A percentile compares a stretch with the other conserved stretches of the same genome.
Evolutionary conservation across 2,888 invertebrate genomes (phyloP).

Genomic region (Drosophila pseudotalamancana): DNA sequence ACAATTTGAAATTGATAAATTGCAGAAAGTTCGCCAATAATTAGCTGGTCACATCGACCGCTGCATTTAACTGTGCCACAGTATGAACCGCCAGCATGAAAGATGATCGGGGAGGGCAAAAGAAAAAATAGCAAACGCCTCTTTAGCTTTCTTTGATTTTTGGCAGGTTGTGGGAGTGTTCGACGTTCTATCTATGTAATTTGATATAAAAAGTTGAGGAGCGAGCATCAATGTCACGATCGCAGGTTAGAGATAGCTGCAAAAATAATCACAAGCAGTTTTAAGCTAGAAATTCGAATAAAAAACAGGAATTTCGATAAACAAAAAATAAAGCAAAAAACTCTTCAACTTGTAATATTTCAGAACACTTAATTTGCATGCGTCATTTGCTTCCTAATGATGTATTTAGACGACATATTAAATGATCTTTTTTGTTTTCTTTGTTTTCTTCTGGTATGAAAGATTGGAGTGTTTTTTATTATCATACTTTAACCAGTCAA

Average conservation of each 20-base stretch:
- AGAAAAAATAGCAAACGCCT: conserved; percentile 13
- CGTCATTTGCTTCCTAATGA: not conserved
- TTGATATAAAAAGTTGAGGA: conserved; percentile 27
- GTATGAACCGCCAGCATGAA: conserved; percentile 48
- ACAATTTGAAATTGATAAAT: conserved; percentile 50
- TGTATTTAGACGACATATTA: not conserved
- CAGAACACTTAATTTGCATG: not conserved
- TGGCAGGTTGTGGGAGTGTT: conserved; percentile 44
- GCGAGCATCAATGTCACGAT: conserved; percentile 2
- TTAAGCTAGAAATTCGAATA: not conserved
- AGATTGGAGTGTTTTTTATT: conserved; percentile 22
- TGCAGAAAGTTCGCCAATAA: conserved; percentile 45
- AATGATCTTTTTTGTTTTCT: conserved; percentile 10
- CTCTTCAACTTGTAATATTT: not conserved
- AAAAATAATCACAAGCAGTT: not conserved
- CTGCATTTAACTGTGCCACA: too few relatives aligned
- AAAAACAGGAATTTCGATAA: not conserved
- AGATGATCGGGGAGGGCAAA: conserved; percentile 41
- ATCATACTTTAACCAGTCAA: conserved; percentile 36
- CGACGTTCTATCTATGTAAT: conserved; percentile 22
- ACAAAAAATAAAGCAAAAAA: not conserved
- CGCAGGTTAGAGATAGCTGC: not conserved
- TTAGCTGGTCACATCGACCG: conserved; percentile 21
- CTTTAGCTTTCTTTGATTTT: conserved; percentile 18
- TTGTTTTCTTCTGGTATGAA: not conserved